phyloP scores from a whole-genome alignment of 2,797 vertebrate species.

The Allobates femoralis region DNA sequence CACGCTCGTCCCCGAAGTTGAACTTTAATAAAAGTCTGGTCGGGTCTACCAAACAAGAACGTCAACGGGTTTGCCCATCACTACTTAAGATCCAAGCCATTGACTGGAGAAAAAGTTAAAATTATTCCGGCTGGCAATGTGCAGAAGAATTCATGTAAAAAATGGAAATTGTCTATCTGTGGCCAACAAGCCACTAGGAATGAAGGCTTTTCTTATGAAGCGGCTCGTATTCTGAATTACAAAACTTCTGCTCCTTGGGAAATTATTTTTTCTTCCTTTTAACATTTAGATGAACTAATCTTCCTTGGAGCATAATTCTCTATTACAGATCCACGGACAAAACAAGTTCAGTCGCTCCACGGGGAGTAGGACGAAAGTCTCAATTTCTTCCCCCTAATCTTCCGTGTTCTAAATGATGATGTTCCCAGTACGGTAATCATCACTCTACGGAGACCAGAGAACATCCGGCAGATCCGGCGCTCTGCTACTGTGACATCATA shows the following conservation, averaged over 20 bases:
- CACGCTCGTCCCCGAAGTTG: too few species aligned
- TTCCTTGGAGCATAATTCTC: slow-evolving; percentile 5
- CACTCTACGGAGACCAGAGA: neutral
- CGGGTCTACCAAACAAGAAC: too few species aligned
- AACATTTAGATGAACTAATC: slow-evolving; percentile 42
- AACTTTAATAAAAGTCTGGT: too few species aligned
- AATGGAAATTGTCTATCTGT: neutral
- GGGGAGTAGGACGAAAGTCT: neutral
- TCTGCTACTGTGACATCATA: neutral
- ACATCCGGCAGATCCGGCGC: neutral
- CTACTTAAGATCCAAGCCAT: neutral
- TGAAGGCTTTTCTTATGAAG: neutral
- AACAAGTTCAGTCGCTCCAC: neutral
- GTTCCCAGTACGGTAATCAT: neutral
- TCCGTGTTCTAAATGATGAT: neutral
- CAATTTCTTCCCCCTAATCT: neutral
- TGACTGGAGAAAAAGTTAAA: neutral
- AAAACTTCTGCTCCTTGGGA: neutral
- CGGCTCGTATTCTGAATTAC: neutral
- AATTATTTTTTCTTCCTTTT: slow-evolving; percentile 36
- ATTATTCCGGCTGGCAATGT: neutral
- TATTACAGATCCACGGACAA: neutral
- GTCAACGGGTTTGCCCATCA: too few species aligned
- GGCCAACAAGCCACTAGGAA: too few species aligned
- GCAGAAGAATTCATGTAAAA: neutral